Conservation (phyloP, 1,140 invertebrate species). For the Araneus ventricosus region DNA sequence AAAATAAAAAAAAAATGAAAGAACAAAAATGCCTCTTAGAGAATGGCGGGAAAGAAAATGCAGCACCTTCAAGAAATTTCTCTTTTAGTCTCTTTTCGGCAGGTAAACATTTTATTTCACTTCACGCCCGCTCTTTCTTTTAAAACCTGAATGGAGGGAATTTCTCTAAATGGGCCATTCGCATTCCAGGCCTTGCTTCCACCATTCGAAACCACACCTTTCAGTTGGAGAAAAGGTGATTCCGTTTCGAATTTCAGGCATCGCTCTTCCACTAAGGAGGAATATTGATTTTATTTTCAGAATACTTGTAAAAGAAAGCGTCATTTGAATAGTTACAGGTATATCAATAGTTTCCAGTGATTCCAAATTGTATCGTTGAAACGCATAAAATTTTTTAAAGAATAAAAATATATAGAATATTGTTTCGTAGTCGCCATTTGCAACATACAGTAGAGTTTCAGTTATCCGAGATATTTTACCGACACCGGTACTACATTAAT, state of each 20-base stretch:
- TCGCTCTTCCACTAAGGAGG: not conserved
- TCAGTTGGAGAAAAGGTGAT: not conserved
- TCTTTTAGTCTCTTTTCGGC: conserved; percentile 24
- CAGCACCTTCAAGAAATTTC: not conserved
- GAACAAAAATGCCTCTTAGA: not conserved
- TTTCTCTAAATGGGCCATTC: conserved; percentile 53
- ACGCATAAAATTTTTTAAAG: too few species aligned
- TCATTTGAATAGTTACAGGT: not conserved
- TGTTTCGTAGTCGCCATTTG: too few species aligned
- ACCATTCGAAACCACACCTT: not conserved
- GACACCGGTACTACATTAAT: too few species aligned
- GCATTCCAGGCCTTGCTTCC: not conserved
- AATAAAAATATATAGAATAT: too few species aligned
- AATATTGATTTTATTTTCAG: not conserved
- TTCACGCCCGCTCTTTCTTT: not conserved
- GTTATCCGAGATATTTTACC: too few species aligned
- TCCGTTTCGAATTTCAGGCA: conserved; percentile 22
- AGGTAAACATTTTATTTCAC: conserved; percentile 31
- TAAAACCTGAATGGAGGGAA: not conserved
- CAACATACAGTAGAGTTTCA: too few species aligned
- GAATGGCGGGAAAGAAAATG: not conserved
- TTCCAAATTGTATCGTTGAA: too few species aligned
- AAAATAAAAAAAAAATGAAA: not conserved
- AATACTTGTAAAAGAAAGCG: not conserved
- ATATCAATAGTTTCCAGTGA: too few species aligned